phyloP scores from a whole-genome alignment of 2,113 vertebrate species.

The Urocolius indicus region DNA sequence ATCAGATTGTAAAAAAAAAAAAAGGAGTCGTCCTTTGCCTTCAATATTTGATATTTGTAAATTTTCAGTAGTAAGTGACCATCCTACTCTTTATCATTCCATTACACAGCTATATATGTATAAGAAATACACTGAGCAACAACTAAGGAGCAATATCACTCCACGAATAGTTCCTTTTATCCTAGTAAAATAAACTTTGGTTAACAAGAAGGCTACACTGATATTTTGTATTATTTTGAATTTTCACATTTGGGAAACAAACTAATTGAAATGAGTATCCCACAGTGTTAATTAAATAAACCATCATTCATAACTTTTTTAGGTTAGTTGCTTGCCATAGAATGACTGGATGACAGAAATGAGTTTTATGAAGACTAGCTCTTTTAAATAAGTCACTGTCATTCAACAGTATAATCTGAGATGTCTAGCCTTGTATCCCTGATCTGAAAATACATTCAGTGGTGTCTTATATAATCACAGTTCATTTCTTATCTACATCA shows the following conservation, averaged over 20 bases:
- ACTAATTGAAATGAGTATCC: not conserved
- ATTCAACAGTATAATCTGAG: not conserved
- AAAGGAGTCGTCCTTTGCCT: not conserved
- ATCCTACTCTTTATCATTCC: not conserved
- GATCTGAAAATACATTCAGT: slow-evolving; percentile 17
- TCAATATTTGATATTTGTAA: not conserved
- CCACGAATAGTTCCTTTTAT: not conserved
- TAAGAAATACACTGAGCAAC: not conserved
- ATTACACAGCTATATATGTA: not conserved
- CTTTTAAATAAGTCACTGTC: not conserved
- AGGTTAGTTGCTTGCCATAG: not conserved
- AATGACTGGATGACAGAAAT: not conserved
- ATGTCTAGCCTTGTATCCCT: not conserved
- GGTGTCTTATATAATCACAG: slow-evolving; percentile 34
- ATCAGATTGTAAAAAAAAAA: not conserved
- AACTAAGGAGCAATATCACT: not conserved
- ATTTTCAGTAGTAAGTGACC: not conserved
- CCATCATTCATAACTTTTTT: not conserved
- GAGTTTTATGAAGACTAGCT: not conserved
- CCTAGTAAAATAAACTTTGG: not conserved
- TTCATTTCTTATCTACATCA: slow-evolving; percentile 45
- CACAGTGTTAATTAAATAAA: not conserved
- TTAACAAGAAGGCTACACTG: not conserved
- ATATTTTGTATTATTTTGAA: not conserved
- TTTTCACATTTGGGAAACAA: not conserved